A percentile compares a stretch with the other conserved stretches of the same genome.
phyloP scores from a whole-genome alignment of 2,888 invertebrate genomes.

The Caradrina kadenii region DNA sequence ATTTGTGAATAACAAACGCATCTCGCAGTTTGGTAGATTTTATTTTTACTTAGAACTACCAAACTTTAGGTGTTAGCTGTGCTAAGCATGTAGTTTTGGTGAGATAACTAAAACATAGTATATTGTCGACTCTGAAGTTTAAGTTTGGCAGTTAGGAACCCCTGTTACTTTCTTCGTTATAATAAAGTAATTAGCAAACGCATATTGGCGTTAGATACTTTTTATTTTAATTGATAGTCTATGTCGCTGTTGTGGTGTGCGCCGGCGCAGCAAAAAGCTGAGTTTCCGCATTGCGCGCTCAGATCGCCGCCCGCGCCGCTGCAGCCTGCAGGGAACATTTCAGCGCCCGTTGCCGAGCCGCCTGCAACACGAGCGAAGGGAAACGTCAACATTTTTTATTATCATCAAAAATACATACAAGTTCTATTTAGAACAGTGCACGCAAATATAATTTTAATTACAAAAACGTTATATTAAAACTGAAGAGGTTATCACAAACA shows the following conservation, averaged over 20 bases:
- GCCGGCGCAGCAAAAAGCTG: slow-evolving; percentile 70
- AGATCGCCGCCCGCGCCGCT: slow-evolving; percentile 64
- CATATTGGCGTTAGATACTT: slow-evolving; percentile 36
- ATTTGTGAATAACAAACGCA: slow-evolving; percentile 35
- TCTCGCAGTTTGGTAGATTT: background rate
- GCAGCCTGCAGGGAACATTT: slow-evolving; percentile 78
- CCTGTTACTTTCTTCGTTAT: slow-evolving; percentile 23
- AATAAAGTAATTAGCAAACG: slow-evolving; percentile 40
- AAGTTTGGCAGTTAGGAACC: background rate
- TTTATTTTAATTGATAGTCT: slow-evolving; percentile 58
- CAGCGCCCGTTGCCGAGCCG: slow-evolving; percentile 70
- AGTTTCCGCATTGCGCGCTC: slow-evolving; percentile 81
- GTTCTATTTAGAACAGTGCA: background rate
- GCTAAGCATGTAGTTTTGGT: background rate
- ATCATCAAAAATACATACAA: slow-evolving; percentile 3
- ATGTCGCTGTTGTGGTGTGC: slow-evolving; percentile 32
- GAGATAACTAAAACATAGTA: slow-evolving; percentile 8
- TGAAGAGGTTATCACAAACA: background rate
- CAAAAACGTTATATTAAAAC: background rate
- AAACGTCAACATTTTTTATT: slow-evolving; percentile 65
- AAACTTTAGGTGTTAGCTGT: background rate
- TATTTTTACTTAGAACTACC: background rate
- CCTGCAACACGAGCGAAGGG: slow-evolving; percentile 74
- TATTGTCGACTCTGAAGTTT: slow-evolving; percentile 5
- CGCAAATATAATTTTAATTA: background rate